These are phyloP conservation scores for Lineus longissimus DNA, from an alignment of 1,140 invertebrate species.

Conservation along the genomic window DNA sequence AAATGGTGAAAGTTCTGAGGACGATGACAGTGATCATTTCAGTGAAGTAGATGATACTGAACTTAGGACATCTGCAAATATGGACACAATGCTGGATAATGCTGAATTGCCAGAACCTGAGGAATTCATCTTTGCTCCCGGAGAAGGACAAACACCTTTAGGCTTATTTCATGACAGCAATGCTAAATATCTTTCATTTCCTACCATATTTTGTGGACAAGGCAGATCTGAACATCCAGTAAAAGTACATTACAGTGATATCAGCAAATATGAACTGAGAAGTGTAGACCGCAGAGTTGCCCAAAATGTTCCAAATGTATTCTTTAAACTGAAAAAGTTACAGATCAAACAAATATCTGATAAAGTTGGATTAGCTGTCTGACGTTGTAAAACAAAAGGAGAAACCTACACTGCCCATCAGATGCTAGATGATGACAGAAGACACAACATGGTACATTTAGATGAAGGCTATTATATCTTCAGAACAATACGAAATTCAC, in stretches of 20 bases:
- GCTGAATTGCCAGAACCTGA: not conserved
- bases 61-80: not conserved
- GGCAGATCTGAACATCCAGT: slow-evolving; percentile 10
- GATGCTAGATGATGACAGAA: slow-evolving; percentile 10
- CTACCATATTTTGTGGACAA: slow-evolving; percentile 21
- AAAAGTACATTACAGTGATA: too few species aligned
- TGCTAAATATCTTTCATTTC: slow-evolving; percentile 22
- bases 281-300: slow-evolving; percentile 18
- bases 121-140: slow-evolving; percentile 23
- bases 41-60: not conserved
- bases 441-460: slow-evolving; percentile 12
- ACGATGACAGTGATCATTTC: too few species aligned
- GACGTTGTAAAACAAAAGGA: slow-evolving; percentile 19
- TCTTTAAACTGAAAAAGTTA: slow-evolving; percentile 28
- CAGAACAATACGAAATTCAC: slow-evolving; percentile 20
- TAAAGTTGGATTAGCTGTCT: slow-evolving; percentile 16
- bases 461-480: slow-evolving; percentile 27
- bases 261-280: slow-evolving; percentile 24
- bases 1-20: too few species aligned
- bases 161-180: slow-evolving; percentile 19
- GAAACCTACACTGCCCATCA: slow-evolving; percentile 21
- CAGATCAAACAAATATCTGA: slow-evolving; percentile 24
- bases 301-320: slow-evolving; percentile 15
- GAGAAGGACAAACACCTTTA: slow-evolving; percentile 19
- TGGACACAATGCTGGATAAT: not conserved